Conservation (phyloP, 2,113 vertebrate species). For the Poicephalus meyeri region DNA sequence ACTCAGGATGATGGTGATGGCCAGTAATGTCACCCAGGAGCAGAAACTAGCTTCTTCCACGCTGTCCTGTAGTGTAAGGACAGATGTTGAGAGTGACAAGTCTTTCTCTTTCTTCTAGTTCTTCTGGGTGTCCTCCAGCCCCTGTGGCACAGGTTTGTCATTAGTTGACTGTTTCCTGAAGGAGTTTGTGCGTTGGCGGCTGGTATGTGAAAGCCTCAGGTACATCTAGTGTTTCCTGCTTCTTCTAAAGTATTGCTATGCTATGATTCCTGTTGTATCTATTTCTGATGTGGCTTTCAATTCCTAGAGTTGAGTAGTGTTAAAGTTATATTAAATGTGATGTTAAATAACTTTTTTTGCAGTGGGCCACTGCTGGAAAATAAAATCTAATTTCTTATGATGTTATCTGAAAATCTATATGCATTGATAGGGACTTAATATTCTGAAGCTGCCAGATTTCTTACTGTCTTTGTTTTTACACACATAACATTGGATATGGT, state of each 20-base stretch:
- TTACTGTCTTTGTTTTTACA: neutral
- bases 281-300: neutral
- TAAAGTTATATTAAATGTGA: neutral
- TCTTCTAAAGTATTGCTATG: neutral
- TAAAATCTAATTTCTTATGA: neutral
- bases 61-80: neutral
- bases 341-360: neutral
- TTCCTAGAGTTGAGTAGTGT: neutral
- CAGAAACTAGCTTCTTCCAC: neutral
- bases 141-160: neutral
- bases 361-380: neutral
- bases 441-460: neutral
- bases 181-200: neutral
- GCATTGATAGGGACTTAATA: neutral
- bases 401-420: neutral
- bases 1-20: neutral
- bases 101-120: neutral
- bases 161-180: neutral
- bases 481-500: neutral
- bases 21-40: neutral
- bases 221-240: neutral
- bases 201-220: neutral
- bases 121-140: neutral
- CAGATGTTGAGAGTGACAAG: neutral
- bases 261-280: neutral